Evolutionary conservation across 1,140 invertebrate species (phyloP).

Genomic region (Heterodera carotae): DNA sequence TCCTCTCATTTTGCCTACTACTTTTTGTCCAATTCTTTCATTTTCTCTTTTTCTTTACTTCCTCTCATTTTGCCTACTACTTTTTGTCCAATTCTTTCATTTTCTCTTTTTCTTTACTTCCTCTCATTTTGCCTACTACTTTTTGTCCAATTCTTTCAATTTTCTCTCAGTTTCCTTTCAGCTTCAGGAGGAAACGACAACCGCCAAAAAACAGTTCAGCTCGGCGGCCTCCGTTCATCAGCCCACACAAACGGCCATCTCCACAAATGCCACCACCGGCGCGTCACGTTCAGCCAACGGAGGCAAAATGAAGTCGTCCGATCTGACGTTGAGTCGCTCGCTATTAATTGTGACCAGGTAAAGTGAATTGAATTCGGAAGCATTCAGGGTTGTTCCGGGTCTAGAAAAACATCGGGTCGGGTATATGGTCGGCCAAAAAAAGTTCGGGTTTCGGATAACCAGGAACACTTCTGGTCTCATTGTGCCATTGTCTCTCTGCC

Average conservation of each 20-base stretch:
- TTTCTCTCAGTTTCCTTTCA: background rate
- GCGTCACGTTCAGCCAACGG: slow-evolving; percentile 45
- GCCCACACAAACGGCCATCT: slow-evolving; percentile 22
- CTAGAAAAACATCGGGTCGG: too few species aligned
- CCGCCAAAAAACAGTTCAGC: slow-evolving; percentile 54
- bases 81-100: background rate
- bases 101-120: background rate
- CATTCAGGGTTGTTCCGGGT: too few species aligned
- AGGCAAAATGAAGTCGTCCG: slow-evolving; percentile 59
- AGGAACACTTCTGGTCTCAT: too few species aligned
- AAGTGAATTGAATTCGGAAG: too few species aligned
- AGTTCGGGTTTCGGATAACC: too few species aligned
- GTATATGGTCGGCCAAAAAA: too few species aligned
- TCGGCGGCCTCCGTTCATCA: slow-evolving; percentile 22
- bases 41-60: background rate
- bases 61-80: background rate
- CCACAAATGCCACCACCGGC: slow-evolving; percentile 9
- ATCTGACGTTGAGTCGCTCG: slow-evolving; percentile 61
- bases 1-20: background rate
- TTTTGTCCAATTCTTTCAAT: background rate
- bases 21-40: background rate
- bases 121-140: background rate
- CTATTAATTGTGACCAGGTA: slow-evolving; percentile 64
- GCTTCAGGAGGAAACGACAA: slow-evolving; percentile 57
- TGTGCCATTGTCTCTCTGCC: background rate